Conservation (phyloP, 1,140 invertebrate genomes). For the Pentalonia nigronervosa region DNA sequence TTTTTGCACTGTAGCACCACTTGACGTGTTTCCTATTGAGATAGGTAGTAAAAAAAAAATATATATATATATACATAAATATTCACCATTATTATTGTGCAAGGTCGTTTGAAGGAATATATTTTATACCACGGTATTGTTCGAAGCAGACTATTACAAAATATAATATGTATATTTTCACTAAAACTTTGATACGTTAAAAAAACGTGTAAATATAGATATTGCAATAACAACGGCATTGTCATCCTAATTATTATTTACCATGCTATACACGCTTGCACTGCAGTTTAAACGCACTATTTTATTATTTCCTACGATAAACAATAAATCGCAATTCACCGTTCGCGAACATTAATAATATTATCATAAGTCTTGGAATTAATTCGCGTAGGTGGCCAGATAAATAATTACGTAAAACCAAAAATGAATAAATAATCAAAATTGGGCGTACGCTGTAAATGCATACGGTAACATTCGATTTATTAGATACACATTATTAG, state of each 20-base stretch:
- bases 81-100: neutral
- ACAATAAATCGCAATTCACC: neutral
- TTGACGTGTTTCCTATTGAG: slow-evolving; percentile 33
- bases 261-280: too few relatives aligned
- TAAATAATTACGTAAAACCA: neutral
- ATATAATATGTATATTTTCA: neutral
- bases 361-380: neutral
- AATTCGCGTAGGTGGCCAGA: neutral
- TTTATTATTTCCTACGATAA: too few relatives aligned
- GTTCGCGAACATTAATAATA: neutral
- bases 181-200: neutral
- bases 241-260: neutral
- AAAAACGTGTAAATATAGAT: neutral
- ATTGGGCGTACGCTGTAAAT: neutral
- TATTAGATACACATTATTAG: neutral
- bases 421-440: neutral
- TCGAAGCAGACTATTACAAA: neutral
- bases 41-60: neutral
- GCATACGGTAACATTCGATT: neutral
- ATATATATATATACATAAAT: neutral
- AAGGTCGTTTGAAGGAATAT: neutral
- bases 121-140: neutral
- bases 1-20: slow-evolving; percentile 16
- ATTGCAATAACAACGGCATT: neutral
- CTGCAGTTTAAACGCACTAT: too few relatives aligned